Base-by-base conservation (phyloP, 2,797 vertebrate species). In the Sitta carolinensis region DNA sequence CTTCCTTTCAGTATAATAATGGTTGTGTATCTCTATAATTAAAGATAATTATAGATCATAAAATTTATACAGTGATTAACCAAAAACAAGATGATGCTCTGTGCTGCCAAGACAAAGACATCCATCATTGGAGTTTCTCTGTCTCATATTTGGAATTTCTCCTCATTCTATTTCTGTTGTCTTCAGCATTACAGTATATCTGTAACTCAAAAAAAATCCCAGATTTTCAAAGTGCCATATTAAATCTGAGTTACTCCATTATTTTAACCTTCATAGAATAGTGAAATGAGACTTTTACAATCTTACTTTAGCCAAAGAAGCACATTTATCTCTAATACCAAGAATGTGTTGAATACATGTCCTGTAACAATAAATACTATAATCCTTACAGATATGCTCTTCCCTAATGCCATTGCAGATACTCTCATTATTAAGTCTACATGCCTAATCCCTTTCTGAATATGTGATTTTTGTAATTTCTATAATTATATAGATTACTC, bases 31-130 rank as follows among this genome's bases (percentile, higher is more conserved):
- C 78, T 70, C 90, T 94, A 89, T 64, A 96, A 96, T 98, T 96
- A 97, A 90, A 95, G 82, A 92, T 97, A 97, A 98, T 97, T 97
- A 84, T 58, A 94, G 73, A 73, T 66, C 55, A 38, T 93, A 93
- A 97, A 95, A 97, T 88, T 87, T 94, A 79, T 69, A 95, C 86
- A 95, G 91, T 12, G 13, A 97, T 95, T 94, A 97, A 52, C 91
- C 70, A 96, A 97, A 97, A 91, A n/a, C 16, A 43, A 54, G 84
- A 92, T 55, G 92, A 93, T 95, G 57, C 42, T 93, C 68, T 52
- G 76, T 84, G 78, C 58, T 77, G 40, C 85, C 79, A 95, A 97
- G 90, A 96, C 66, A 94, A 89, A 97, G 91, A 72, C 32, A 94
- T 85, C 61, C 67, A 87, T 91, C 93, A 79, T 3, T 32, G 59